These are phyloP conservation scores for Cardiocondyla obscurior DNA, from an alignment of 1,140 invertebrate genomes.

Conservation along the genomic window DNA sequence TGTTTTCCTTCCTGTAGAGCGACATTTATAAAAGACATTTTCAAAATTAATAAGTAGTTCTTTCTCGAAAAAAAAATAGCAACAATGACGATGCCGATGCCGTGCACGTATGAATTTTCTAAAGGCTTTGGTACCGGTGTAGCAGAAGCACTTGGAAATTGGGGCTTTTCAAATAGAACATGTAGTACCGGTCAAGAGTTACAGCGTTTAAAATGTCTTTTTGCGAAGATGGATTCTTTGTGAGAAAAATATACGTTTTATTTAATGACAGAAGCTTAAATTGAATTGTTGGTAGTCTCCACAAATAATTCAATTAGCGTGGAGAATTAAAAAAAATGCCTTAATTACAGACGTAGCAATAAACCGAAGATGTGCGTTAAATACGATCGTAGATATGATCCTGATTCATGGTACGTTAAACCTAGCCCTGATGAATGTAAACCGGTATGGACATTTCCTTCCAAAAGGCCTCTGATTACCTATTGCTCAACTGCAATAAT, in stretches of 20 bases:
- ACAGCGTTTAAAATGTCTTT: constrained; percentile 72
- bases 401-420: constrained; percentile 69
- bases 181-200: constrained; percentile 75
- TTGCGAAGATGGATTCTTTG: constrained; percentile 76
- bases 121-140: constrained; percentile 73
- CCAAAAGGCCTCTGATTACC: constrained; percentile 76
- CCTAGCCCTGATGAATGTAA: constrained; percentile 76
- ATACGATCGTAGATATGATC: constrained; percentile 72
- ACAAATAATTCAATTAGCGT: neutral
- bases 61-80: constrained; percentile 6
- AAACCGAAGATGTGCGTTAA: constrained; percentile 64
- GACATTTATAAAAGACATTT: neutral
- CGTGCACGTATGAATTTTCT: constrained; percentile 72
- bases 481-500: constrained; percentile 68
- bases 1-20: neutral
- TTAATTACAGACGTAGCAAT: constrained; percentile 57
- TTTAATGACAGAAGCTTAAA: neutral
- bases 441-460: constrained; percentile 75
- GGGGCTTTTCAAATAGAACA: constrained; percentile 78
- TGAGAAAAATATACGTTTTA: constrained; percentile 54
- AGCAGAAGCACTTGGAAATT: constrained; percentile 79
- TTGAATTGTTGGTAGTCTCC: neutral
- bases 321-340: neutral
- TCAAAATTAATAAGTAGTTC: constrained; percentile 47
- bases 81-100: constrained; percentile 37